These are phyloP conservation scores for Prenolepis imparis DNA, from an alignment of 2,888 invertebrate species.

Conservation along the genomic window DNA sequence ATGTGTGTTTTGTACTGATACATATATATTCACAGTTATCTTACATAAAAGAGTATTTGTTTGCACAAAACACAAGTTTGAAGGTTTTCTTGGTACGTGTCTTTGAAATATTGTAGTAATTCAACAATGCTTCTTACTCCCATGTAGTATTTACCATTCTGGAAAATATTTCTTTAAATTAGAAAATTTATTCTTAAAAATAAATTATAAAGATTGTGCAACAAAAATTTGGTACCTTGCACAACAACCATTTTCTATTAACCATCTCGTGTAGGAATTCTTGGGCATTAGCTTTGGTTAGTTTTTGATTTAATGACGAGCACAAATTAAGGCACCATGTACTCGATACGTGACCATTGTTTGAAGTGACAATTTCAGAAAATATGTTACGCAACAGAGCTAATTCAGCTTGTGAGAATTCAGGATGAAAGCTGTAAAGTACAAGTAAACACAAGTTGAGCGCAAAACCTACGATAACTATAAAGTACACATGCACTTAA, in stretches of 20 bases:
- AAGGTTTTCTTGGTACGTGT: constrained; percentile 77
- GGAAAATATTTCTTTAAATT: constrained; percentile 9
- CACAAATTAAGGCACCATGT: constrained; percentile 79
- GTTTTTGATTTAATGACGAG: constrained; percentile 65
- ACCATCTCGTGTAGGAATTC: constrained; percentile 75
- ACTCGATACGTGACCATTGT: constrained; percentile 73
- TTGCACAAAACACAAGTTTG: constrained; percentile 80
- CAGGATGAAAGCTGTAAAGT: constrained; percentile 72
- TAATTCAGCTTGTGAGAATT: constrained; percentile 76
- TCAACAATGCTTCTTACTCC: constrained; percentile 83
- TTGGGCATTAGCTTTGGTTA: constrained; percentile 76
- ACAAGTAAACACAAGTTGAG: constrained; percentile 13
- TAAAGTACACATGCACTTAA: neutral
- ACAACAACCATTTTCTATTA: constrained; percentile 76
- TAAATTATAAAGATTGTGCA: neutral
- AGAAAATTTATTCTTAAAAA: neutral
- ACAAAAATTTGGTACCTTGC: constrained; percentile 70
- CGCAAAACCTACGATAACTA: constrained; percentile 8
- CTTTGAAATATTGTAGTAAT: constrained; percentile 81
- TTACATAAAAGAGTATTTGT: constrained; percentile 81
- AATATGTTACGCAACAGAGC: constrained; percentile 77
- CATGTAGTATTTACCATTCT: constrained; percentile 82
- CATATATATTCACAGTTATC: constrained; percentile 29
- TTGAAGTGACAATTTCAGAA: constrained; percentile 78
- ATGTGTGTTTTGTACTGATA: neutral